Evolutionary conservation across 2,113 vertebrate species (phyloP).

Genomic region (Chauna torquata): DNA sequence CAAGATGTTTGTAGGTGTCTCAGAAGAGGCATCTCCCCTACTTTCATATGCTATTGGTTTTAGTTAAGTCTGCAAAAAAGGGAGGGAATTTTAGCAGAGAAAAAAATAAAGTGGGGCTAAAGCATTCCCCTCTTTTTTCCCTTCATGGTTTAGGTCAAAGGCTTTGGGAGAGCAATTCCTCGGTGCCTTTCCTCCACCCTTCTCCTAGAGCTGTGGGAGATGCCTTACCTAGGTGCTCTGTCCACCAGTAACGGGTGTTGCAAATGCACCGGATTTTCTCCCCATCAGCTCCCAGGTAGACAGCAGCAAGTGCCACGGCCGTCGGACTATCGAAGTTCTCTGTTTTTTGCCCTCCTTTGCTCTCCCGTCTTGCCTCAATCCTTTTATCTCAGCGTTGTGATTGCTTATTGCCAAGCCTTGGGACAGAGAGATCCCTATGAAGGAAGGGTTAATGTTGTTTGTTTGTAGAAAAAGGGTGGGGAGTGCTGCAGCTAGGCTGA

Average conservation of each 20-base stretch:
- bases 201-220: neutral
- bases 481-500: constrained; percentile 45
- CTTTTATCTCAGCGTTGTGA: neutral
- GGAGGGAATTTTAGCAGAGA: neutral
- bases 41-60: neutral
- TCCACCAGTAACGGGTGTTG: neutral
- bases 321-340: neutral
- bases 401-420: neutral
- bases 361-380: neutral
- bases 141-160: neutral
- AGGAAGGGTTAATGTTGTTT: constrained; percentile 64
- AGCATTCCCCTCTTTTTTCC: neutral
- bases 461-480: constrained; percentile 61
- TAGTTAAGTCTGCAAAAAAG: neutral
- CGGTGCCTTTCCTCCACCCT: neutral
- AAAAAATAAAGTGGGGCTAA: neutral
- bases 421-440: neutral
- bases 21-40: neutral
- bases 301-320: neutral
- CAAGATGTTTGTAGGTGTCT: constrained; percentile 14
- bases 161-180: neutral
- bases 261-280: neutral
- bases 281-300: neutral
- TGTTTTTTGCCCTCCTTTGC: neutral
- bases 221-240: neutral